Conservation (phyloP, 2,113 vertebrate genomes). For the Tapirus terrestris region DNA sequence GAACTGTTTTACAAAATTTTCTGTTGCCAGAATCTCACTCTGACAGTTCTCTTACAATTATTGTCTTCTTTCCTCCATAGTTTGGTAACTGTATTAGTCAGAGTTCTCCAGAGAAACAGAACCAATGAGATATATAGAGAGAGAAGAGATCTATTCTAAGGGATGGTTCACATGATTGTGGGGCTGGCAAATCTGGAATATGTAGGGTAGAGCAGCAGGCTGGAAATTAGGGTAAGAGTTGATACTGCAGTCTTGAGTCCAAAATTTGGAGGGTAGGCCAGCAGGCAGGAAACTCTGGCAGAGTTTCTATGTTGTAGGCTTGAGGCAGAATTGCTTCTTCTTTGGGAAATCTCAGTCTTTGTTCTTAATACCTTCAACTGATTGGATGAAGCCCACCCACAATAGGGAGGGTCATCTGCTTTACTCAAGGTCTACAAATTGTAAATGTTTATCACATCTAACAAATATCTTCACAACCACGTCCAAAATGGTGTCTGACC, state of each 20-base stretch:
- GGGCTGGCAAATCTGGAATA: neutral
- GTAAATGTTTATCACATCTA: neutral
- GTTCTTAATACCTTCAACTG: neutral
- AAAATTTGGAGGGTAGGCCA: neutral
- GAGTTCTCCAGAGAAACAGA: neutral
- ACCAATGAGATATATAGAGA: fast-evolving
- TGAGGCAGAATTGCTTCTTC: neutral
- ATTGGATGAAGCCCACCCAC: neutral
- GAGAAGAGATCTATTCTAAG: neutral
- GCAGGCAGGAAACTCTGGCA: neutral
- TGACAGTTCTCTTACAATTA: neutral
- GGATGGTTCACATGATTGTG: neutral
- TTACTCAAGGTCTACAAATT: neutral
- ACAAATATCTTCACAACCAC: neutral
- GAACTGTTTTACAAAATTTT: neutral
- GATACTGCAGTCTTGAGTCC: neutral
- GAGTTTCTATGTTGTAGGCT: neutral
- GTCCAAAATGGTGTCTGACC: neutral
- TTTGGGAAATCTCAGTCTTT: neutral
- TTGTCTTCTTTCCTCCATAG: neutral
- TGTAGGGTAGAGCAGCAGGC: neutral
- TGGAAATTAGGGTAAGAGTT: too few species aligned
- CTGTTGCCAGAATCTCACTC: neutral
- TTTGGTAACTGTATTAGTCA: neutral
- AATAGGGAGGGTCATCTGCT: neutral